Evolutionary conservation across 2,888 invertebrate species (phyloP).

Genomic region (Megaustenia siamemsis): DNA sequence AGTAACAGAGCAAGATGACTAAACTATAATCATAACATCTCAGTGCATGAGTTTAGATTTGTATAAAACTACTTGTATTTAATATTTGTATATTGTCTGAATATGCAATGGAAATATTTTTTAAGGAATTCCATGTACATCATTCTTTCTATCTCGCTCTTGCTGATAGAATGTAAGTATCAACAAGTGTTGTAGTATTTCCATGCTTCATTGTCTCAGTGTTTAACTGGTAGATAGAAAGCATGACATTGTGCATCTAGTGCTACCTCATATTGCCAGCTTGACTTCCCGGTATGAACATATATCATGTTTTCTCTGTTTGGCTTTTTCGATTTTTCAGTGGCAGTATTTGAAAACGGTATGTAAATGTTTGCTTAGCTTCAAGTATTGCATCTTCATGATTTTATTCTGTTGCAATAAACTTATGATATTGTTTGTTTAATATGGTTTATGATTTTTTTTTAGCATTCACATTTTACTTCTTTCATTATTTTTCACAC

Average conservation of each 20-base stretch:
- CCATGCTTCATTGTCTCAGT: not conserved
- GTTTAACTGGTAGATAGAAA: not conserved
- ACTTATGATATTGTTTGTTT: not conserved
- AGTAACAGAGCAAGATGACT: no score
- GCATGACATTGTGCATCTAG: not conserved
- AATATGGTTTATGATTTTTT: no score
- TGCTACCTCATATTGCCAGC: conserved; percentile 25
- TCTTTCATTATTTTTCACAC: not conserved
- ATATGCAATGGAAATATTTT: not conserved
- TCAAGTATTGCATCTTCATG: conserved; percentile 28
- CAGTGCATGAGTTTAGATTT: no score
- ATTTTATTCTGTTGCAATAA: not conserved
- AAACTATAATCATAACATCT: no score
- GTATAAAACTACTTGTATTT: no score
- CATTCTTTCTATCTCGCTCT: not conserved
- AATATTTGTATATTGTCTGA: no score
- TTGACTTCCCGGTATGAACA: not conserved
- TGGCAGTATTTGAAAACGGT: conserved; percentile 52
- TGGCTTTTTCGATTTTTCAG: conserved; percentile 43
- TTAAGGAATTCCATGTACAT: not conserved
- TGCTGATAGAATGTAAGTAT: conserved; percentile 31
- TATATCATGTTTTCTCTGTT: conserved; percentile 15
- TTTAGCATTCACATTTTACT: no score
- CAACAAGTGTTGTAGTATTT: not conserved
- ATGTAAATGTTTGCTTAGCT: conserved; percentile 50